phyloP scores from a whole-genome alignment of 2,797 vertebrate genomes.

The Tinamus major region DNA sequence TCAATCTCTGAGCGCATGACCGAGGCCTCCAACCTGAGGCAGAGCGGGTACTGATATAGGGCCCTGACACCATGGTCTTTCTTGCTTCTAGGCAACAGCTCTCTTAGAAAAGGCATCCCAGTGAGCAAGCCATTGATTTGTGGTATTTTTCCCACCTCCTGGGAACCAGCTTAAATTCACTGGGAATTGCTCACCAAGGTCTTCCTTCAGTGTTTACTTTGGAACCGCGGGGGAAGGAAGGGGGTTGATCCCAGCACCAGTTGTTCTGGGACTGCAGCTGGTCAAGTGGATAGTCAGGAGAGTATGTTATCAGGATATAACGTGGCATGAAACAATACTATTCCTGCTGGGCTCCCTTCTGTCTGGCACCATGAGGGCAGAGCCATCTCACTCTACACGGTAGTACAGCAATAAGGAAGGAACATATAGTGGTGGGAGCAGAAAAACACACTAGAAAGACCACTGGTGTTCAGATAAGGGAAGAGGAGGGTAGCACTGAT shows the following conservation, averaged over 20 bases:
- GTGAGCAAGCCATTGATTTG: background rate
- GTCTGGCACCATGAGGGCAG: background rate
- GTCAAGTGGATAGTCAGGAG: background rate
- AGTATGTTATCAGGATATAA: background rate
- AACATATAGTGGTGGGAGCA: background rate
- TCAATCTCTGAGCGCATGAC: background rate
- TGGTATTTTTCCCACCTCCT: background rate
- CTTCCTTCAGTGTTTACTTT: slow-evolving; percentile 18
- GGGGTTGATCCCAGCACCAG: background rate
- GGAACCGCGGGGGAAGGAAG: background rate
- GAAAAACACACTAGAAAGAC: background rate
- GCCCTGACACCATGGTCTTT: background rate
- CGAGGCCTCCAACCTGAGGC: background rate
- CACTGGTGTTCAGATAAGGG: background rate
- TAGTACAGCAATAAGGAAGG: background rate
- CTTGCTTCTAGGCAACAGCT: background rate
- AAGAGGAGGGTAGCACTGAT: background rate
- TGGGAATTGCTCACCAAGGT: background rate
- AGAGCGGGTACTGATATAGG: background rate
- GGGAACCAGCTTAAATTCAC: background rate
- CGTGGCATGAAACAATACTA: background rate
- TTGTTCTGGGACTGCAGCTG: background rate
- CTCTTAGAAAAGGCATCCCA: background rate
- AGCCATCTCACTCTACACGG: background rate
- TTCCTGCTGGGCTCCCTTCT: background rate